Evolutionary conservation across 1,140 invertebrate genomes (phyloP), one percentile per base, ranked within the genome.

Genomic region (Pseudomyrmex sp.): DNA sequence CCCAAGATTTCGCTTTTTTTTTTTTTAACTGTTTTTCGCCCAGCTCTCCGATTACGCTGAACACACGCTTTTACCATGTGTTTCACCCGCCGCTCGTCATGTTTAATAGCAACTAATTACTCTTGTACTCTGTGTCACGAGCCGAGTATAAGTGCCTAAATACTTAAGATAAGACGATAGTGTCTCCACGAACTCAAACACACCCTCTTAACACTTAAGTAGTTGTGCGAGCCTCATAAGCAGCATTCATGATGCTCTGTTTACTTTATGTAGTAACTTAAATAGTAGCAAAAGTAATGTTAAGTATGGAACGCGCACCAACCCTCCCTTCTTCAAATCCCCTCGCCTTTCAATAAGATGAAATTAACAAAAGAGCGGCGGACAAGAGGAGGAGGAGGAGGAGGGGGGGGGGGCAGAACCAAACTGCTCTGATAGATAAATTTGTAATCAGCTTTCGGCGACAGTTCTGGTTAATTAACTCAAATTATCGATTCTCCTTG

Each of bases 181-280:
- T 75, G 73, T 75, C 73, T 62, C 73, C 48, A n/a, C 73, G 46
- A 75, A 75, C 59, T 75, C 46, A 75, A 75, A 59, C 73, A 59
- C 63, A 59, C 23, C 73, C 73, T 75, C 73, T 75, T 75, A 75
- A 12, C 20, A n/a, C 59, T 63, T 75, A 75, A 75, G 73, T 75
- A 75, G 73, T 75, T 75, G 59, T 23, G 59, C 63, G 59, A 75
- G 63, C 59, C 73, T 75, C 20, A 75, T 75, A 75, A 75, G 73
- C 73, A 63, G 58, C 62, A 75, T 75, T 75, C 73, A 75, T 75
- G 73, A 75, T 13, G 59, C 59, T 75, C 59, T 75, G 73, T 75
- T 75, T 75, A 75, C 73, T 75, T 75, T 75, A 63, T 44, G 35
- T 35, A 35, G 5, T 5, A 35, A 35, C 35, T 35, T 35, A 35